phyloP scores from a whole-genome alignment of 2,797 vertebrate genomes.

The Urocyon cinereoargenteus region DNA sequence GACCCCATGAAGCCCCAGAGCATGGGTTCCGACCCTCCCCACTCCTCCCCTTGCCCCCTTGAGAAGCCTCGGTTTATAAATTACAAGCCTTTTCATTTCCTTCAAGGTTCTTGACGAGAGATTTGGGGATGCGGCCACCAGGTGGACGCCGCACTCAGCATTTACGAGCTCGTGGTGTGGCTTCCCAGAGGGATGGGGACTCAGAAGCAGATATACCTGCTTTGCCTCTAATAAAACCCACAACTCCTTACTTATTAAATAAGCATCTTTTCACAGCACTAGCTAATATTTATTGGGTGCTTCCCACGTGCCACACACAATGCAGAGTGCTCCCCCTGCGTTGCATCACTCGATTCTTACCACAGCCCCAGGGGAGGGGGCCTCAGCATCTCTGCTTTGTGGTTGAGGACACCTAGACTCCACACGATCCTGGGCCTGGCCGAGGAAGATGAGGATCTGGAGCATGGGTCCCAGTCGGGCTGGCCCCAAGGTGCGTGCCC shows the following conservation, averaged over 20 bases:
- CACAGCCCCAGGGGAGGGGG: neutral
- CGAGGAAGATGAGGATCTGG: neutral
- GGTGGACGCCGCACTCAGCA: slow-evolving; percentile 32
- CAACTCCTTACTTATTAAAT: slow-evolving; percentile 53
- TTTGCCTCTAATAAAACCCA: slow-evolving; percentile 64
- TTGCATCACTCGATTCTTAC: neutral
- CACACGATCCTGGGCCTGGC: neutral
- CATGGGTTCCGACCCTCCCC: too few species aligned
- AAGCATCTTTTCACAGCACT: slow-evolving; percentile 22
- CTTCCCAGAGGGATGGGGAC: slow-evolving; percentile 53
- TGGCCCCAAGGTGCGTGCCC: rapidly evolving
- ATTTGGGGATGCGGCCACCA: slow-evolving; percentile 75
- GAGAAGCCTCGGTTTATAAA: slow-evolving; percentile 63
- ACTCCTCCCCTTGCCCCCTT: neutral
- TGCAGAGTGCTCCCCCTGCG: rapidly evolving
- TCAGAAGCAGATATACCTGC: neutral
- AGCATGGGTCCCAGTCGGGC: rapidly evolving
- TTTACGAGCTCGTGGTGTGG: slow-evolving; percentile 59
- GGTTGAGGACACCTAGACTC: neutral
- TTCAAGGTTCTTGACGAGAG: slow-evolving; percentile 76
- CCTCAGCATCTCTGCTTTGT: neutral
- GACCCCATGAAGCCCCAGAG: neutral
- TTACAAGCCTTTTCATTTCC: slow-evolving; percentile 82
- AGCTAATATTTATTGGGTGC: slow-evolving; percentile 46
- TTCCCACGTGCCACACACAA: slow-evolving; percentile 53